Evolutionary conservation across 92 coral and sea anemone species (phyloP).

Genomic region (Zoanthus solanderi): DNA sequence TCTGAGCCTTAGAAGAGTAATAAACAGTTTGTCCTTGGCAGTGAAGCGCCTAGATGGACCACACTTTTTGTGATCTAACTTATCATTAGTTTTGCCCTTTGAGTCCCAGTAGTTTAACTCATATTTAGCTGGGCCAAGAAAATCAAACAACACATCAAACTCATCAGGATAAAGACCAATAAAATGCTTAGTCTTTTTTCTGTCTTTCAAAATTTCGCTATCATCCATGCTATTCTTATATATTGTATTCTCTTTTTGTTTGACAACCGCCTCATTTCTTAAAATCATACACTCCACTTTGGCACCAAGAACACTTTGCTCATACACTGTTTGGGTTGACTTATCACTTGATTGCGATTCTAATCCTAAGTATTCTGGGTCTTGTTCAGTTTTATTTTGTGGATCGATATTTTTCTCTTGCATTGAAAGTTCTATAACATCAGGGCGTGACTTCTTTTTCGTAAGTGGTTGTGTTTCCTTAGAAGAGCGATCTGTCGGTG

Average conservation of each 20-base stretch:
- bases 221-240: not conserved
- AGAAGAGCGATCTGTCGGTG: not conserved
- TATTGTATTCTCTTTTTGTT: not conserved
- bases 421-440: not conserved
- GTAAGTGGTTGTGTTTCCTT: not conserved
- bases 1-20: conserved; percentile 20
- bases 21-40: conserved; percentile 2
- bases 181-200: not conserved
- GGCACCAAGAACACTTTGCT: not conserved
- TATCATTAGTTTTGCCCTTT: not conserved
- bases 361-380: not conserved
- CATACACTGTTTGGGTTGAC: not conserved
- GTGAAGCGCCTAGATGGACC: not conserved
- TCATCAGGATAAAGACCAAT: not conserved
- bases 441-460: too few relatives aligned
- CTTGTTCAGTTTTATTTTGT: not conserved
- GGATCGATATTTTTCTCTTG: not conserved
- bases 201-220: not conserved
- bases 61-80: not conserved
- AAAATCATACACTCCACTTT: conserved; percentile 4
- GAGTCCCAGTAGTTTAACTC: conserved; percentile 1
- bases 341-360: not conserved
- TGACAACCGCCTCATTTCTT: not conserved
- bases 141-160: not conserved
- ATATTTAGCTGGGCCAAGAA: not conserved